Base-by-base conservation (phyloP, 2,888 invertebrate genomes). In the Noctua pronuba region DNA sequence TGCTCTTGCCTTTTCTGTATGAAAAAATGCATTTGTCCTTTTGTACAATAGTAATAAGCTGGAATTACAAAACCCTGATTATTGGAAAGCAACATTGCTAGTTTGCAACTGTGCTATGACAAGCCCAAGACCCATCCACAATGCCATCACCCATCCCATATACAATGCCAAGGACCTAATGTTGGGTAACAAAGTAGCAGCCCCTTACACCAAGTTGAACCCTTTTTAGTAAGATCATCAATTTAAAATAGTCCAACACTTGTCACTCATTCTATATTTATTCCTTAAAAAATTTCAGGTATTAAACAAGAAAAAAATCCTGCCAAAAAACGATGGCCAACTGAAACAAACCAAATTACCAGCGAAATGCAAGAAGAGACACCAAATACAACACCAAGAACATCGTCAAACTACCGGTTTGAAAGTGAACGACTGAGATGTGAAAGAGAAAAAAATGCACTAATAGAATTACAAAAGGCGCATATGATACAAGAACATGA, bases 401-500 rank as follows among this genome's bases (percentile, higher is more conserved):
- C 38, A 24, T 38, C 77, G 18, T 18, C 35, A 18, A 28, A 62
- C 46, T 41, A 38, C 49, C n/a, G 31, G n/a, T 62, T 75, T 62
- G 75, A 24, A 41, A 31, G 3, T 49, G 75, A 75, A 41, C 24
- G 78, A 62, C 49, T 77, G 6, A 75, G 62, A 75, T 41, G 46
- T 28, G 75, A 76, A 52, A 76, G 21, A 44, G 75, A 76, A 76
- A 76, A 76, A 64, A 44, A 41, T 0, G 76, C 35, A 28, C 76
- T 76, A 2, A 76, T 76, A 44, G 49, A 64, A 52, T 52, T 76
- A 64, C 62, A 76, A 52, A 76, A 76, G 44, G 41, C 44, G 0
- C 49, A 76, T 31, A 76, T 76, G 75, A 35, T 21, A 0, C 35
- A 76, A 44, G 75, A 76, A 35, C 75, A 76, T 64, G 75, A 75